Percentiles rank a stretch among this genome's conserved stretches.
Conservation (phyloP, 2,888 invertebrate species). For the Dicyrtoma fusca region DNA sequence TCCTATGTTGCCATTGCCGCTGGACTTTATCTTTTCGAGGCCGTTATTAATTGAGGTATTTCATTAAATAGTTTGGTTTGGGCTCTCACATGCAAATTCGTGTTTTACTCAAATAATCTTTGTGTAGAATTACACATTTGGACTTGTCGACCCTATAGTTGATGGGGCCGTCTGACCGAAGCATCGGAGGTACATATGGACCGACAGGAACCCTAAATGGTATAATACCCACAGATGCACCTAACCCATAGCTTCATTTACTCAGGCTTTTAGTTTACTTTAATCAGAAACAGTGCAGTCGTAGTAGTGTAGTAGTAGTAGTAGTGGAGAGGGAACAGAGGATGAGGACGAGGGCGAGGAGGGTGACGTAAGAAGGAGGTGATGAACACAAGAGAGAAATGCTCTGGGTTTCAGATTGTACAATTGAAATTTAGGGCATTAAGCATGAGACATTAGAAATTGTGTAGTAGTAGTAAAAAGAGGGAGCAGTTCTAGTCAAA, state of each 20-base stretch:
- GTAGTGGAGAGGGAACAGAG: constrained; percentile 35
- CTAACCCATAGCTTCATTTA: constrained; percentile 5
- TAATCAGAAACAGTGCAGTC: constrained; percentile 21
- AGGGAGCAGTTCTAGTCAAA: constrained; percentile 16
- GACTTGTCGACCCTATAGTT: background rate
- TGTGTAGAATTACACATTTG: constrained; percentile 14
- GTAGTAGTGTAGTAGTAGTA: too few relatives aligned
- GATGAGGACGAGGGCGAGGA: constrained; percentile 18
- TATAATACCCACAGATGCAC: too few relatives aligned
- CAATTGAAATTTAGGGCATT: constrained; percentile 30
- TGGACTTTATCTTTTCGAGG: constrained; percentile 29
- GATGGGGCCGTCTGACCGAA: too few relatives aligned
- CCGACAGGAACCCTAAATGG: background rate
- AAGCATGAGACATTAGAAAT: constrained; percentile 5
- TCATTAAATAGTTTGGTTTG: constrained; percentile 27
- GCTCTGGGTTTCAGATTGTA: constrained; percentile 20
- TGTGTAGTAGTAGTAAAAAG: constrained; percentile 13
- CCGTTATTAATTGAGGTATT: constrained; percentile 31
- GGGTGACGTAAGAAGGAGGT: constrained; percentile 1
- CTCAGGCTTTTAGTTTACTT: constrained; percentile 13
- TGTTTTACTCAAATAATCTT: constrained; percentile 18
- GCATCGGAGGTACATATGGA: too few relatives aligned
- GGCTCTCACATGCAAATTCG: constrained; percentile 20
- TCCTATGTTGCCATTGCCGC: constrained; percentile 16
- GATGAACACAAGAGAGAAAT: constrained; percentile 12